Evolutionary conservation across 2,888 invertebrate species (phyloP).

Genomic region (Drosophila mayaguana): DNA sequence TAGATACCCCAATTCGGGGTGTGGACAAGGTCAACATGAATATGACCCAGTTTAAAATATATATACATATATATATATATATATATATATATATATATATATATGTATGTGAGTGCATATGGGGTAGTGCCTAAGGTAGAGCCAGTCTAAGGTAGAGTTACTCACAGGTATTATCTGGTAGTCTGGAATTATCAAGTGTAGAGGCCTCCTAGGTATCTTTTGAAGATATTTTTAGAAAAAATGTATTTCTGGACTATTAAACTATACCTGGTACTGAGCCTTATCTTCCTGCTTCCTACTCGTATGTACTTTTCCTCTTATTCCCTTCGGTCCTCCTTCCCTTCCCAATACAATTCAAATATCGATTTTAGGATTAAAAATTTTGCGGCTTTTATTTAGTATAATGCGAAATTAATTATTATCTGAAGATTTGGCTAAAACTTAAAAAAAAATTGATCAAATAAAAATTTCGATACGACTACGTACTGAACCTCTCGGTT

Average conservation of each 20-base stretch:
- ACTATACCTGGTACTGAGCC: no score
- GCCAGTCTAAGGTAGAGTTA: background rate
- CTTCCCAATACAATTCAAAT: background rate
- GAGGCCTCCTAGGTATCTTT: no score
- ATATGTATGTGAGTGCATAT: no score
- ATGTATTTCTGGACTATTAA: no score
- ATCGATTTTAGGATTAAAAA: background rate
- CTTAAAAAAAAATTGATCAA: constrained; percentile 2
- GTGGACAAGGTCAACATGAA: constrained; percentile 20
- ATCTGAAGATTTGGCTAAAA: constrained; percentile 32
- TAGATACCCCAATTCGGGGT: background rate
- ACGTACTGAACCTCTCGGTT: constrained; percentile 12
- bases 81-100: no score
- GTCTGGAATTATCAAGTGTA: no score
- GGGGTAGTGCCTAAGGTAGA: background rate
- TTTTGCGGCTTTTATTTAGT: constrained; percentile 1
- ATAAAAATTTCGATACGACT: constrained; percentile 33
- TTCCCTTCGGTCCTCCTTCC: background rate
- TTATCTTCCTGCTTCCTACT: no score
- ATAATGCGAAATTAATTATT: background rate
- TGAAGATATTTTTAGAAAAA: no score
- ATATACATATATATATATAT: no score
- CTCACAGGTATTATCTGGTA: background rate
- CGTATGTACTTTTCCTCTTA: background rate
- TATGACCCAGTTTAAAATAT: background rate